Base-by-base conservation (phyloP, 2,113 vertebrate genomes). In the Platycercus adscitus region DNA sequence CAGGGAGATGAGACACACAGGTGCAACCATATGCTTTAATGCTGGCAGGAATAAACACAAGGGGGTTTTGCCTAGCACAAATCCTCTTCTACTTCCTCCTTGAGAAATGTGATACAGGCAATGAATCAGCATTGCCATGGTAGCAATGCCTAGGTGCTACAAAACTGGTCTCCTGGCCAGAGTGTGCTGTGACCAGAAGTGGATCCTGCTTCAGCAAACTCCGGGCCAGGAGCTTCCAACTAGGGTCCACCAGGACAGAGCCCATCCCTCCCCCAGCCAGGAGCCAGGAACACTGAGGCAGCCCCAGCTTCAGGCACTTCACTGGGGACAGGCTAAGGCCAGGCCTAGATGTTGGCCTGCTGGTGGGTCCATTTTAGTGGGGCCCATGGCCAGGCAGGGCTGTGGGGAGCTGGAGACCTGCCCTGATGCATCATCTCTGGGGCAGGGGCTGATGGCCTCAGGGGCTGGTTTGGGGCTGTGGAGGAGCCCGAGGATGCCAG, bases 391-490 rank as follows among this genome's bases (percentile, higher is more conserved):
- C 1, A 2, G 53, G 33, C 46, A 53, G 28, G 20, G 33, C 43
- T 72, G n/a, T 23, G 20, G 39, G 55, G 16, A 84, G 47, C 41
- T 53, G 50, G 39, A 60, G 33, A 29, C 5, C 0, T 0, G n/a
- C 12, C 19, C 52, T 44, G 50, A 29, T 66, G 58, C 6, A 7
- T 43, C 10, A 1, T 26, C 3, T 2, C 37, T 47, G n/a, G 46
- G 31, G 11, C 77, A 69, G 39, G 20, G 17, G 11, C 89, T 71
- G 77, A 41, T 0, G 3, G 49, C 20, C 46, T 46, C 20, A 0
- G 39, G 37, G 11, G 21, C 33, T 63, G 50, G 41, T 0, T 0
- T 11, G 46, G 43, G 20, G 14, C n/a, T 3, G 1, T 20, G 72
- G 37, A 24, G 21, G 18, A 86, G 16, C 6, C 25, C 7, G 0